Conservation (phyloP, 2,888 invertebrate species). For the Ophioninae sp. region DNA sequence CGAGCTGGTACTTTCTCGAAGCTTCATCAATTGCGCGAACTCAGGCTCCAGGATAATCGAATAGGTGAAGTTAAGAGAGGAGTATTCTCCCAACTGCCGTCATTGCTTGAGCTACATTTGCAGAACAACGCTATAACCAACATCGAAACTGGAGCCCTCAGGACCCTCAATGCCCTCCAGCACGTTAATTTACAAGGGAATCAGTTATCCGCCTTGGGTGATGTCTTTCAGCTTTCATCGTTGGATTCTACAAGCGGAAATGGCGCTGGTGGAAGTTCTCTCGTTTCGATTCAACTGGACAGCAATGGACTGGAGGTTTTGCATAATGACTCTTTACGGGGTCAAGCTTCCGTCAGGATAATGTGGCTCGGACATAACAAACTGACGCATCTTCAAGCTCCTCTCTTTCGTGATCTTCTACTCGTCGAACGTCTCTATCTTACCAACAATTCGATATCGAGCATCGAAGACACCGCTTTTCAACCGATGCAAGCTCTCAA, state of each 20-base stretch:
- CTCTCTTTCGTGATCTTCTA: conserved; percentile 89
- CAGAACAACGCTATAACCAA: conserved; percentile 92
- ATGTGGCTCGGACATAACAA: conserved; percentile 94
- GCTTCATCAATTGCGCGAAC: conserved; percentile 88
- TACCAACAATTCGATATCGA: conserved; percentile 90
- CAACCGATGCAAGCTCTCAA: conserved; percentile 88
- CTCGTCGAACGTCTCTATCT: conserved; percentile 91
- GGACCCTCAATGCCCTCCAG: conserved; percentile 88
- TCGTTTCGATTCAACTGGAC: conserved; percentile 91
- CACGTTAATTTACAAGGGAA: conserved; percentile 95
- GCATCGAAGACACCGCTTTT: conserved; percentile 92
- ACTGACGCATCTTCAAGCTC: conserved; percentile 87
- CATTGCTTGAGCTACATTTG: conserved; percentile 91
- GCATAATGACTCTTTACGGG: conserved; percentile 90
- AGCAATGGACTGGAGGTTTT: conserved; percentile 88
- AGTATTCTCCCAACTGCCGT: conserved; percentile 91
- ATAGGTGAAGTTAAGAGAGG: conserved; percentile 88
- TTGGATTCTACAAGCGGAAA: conserved; percentile 67
- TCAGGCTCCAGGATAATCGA: conserved; percentile 92
- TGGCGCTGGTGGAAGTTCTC: conserved; percentile 80
- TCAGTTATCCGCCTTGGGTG: conserved; percentile 88
- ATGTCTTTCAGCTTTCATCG: conserved; percentile 88
- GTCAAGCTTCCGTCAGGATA: conserved; percentile 92
- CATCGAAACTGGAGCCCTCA: conserved; percentile 91
- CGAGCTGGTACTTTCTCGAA: conserved; percentile 91